Base-by-base conservation (phyloP, 2,113 vertebrate species). In the Trogon melanurus region DNA sequence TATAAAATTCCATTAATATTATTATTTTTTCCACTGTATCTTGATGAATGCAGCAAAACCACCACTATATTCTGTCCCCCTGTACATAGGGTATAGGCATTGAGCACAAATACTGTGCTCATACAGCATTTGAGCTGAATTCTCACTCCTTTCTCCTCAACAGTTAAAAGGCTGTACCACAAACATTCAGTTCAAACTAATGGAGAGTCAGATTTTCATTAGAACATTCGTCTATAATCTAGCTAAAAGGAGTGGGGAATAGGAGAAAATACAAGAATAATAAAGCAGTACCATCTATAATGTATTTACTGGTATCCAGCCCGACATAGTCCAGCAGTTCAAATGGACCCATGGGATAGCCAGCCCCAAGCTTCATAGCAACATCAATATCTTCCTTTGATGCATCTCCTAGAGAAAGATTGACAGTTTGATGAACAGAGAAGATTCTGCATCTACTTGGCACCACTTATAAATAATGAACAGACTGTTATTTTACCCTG, bases 271-370 rank as follows among this genome's bases (percentile, higher is more conserved):
- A 41, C 41, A 82, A 79, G 54, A 62, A 67, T 65, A 41, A 41
- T 41, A 41, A 41, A 41, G 57, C 80, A 97, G 97, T 98, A 99
- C 99, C 99, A 18, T 99, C 99, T 45, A 99, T 78, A 92, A 99
- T 99, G 96, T 99, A 99, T 97, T 99, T 99, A 3, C 96, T 89
- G 19, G 99, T 99, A 97, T 99, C 99, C 88, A 99, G 97, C 75
- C 99, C 99, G 23, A 99, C 98, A 6, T 99, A 99, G 96, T 99
- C 99, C 23, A 99, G 89, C 25, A 99, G 98, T 95, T 99, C 99
- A 95, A 99, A 99, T 3, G 99, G 99, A 27, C 99, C 99, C 99
- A 99, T 99, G 48, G 99, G 99, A 97, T 99, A 98, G 30, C 99
- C 99, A 26, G 99, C 98, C 11, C 99, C 99, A 19, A 99, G 96